phyloP scores from a whole-genome alignment of 2,888 invertebrate genomes.

The Fissipunctia ypsillon region DNA sequence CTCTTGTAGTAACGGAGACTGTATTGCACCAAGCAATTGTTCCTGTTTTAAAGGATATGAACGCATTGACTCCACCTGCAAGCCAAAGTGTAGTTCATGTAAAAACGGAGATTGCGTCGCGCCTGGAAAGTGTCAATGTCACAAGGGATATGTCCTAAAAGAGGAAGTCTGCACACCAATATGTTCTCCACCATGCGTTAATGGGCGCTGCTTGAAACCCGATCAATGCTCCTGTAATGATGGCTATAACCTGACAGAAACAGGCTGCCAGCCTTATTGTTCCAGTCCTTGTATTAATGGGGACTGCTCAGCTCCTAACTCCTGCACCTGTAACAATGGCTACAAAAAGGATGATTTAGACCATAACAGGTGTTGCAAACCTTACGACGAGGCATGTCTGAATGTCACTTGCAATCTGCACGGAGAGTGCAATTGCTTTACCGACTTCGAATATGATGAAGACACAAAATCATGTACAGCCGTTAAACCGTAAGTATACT shows the following conservation, averaged over 20 bases:
- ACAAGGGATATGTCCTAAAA: constrained; percentile 35
- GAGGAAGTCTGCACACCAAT: constrained; percentile 65
- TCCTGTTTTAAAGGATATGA: constrained; percentile 41
- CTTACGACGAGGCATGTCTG: constrained; percentile 70
- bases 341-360: constrained; percentile 60
- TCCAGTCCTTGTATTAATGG: constrained; percentile 65
- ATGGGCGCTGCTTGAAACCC: constrained; percentile 71
- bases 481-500: constrained; percentile 72
- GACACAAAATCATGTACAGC: constrained; percentile 69
- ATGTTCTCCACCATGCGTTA: constrained; percentile 70
- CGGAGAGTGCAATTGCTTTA: constrained; percentile 73
- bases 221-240: constrained; percentile 69
- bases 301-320: constrained; percentile 79
- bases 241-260: constrained; percentile 64
- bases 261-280: constrained; percentile 49
- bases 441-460: constrained; percentile 63
- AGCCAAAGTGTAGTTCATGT: constrained; percentile 51
- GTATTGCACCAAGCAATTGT: constrained; percentile 43
- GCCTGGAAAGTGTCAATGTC: constrained; percentile 61
- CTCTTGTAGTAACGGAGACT: constrained; percentile 58
- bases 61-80: constrained; percentile 17
- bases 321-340: constrained; percentile 68
- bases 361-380: constrained; percentile 70
- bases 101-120: constrained; percentile 59
- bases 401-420: constrained; percentile 72